phyloP scores from a whole-genome alignment of 2,888 invertebrate species.

The Chrysina gloriosa region DNA sequence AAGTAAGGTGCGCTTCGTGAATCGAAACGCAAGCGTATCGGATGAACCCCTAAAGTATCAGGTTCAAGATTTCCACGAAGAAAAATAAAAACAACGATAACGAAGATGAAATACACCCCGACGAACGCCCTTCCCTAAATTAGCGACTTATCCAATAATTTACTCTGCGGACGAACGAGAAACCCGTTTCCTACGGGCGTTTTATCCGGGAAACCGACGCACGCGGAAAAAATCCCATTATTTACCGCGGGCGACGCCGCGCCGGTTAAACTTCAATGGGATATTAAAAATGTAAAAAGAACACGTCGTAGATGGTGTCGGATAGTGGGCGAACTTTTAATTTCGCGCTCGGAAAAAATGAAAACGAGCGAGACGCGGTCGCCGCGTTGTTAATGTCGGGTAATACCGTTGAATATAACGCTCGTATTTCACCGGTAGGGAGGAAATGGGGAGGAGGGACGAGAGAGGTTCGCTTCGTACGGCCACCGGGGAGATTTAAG shows the following conservation, averaged over 20 bases:
- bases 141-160: constrained; percentile 20
- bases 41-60: too few species aligned
- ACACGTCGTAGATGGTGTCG: too few species aligned
- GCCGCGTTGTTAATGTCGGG: not conserved
- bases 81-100: constrained; percentile 8
- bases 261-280: constrained; percentile 7
- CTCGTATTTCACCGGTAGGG: constrained; percentile 10
- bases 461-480: too few species aligned
- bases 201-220: too few species aligned
- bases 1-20: too few species aligned
- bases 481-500: constrained; percentile 14
- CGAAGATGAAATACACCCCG: not conserved
- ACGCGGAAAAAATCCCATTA: constrained; percentile 13
- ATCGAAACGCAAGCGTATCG: too few species aligned
- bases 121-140: not conserved
- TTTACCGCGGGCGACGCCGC: not conserved
- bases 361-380: not conserved
- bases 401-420: constrained; percentile 24
- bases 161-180: not conserved
- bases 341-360: not conserved
- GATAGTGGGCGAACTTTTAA: too few species aligned
- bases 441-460: not conserved
- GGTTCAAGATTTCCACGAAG: too few species aligned
- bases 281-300: constrained; percentile 20
- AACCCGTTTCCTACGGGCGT: too few species aligned